phyloP scores from a whole-genome alignment of 1,140 invertebrate species.

The Bombus affinis region DNA sequence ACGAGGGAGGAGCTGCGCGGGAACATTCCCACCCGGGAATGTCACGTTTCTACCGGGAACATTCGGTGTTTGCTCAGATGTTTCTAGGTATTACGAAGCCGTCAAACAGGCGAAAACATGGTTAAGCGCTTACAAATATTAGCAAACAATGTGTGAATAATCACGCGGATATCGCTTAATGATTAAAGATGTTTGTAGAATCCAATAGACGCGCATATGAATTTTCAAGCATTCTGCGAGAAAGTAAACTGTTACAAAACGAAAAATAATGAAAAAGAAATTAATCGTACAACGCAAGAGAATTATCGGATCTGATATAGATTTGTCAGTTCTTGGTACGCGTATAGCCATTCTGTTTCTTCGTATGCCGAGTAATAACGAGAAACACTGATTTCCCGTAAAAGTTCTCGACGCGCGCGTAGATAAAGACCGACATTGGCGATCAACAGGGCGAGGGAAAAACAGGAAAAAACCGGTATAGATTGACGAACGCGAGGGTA shows the following conservation, averaged over 20 bases:
- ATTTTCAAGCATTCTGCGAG: too few species aligned
- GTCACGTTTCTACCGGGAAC: conserved; percentile 19
- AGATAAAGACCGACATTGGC: background rate
- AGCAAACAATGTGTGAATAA: too few species aligned
- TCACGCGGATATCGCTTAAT: too few species aligned
- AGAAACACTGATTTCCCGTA: background rate
- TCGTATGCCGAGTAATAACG: background rate
- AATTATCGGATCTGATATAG: too few species aligned
- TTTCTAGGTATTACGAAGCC: background rate
- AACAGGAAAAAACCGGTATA: conserved; percentile 15
- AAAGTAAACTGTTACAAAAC: too few species aligned
- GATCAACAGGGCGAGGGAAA: background rate
- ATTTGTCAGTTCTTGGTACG: too few species aligned
- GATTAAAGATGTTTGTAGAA: too few species aligned
- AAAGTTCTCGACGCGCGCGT: background rate
- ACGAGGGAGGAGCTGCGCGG: conserved; percentile 21
- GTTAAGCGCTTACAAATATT: background rate
- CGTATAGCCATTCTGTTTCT: too few species aligned
- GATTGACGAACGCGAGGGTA: conserved; percentile 26
- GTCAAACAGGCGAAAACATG: background rate
- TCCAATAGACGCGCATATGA: too few species aligned
- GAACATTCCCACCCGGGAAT: conserved; percentile 10
- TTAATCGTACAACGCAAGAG: too few species aligned
- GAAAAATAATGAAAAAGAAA: too few species aligned
- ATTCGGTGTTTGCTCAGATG: conserved; percentile 6